Base-by-base conservation (phyloP, 1,140 invertebrate genomes). In the Bombus waltoni region DNA sequence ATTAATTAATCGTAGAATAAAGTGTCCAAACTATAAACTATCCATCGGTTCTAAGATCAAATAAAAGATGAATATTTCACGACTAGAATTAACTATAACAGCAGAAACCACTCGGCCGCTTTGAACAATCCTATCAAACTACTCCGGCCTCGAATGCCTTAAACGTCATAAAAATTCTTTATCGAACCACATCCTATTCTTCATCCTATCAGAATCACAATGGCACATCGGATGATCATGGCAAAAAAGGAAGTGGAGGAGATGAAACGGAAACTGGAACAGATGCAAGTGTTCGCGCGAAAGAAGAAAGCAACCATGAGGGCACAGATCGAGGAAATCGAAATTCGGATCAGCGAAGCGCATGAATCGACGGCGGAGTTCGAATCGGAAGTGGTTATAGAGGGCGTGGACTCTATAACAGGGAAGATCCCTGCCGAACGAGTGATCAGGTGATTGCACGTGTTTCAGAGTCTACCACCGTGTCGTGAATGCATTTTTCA, bases 371-470 rank as follows among this genome's bases (percentile, higher is more conserved):
- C 53, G 28, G 90, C 92, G 15, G 85, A 93, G 35, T 95, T 96
- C 70, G 91, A 96, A 25, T 87, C 95, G 28, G 90, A 95, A 32
- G 93, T 96, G 0, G 89, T 96, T 11, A 82, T 92, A 22, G 93
- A 94, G 18, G 94, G 95, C 15, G 93, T 94, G 89, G 95, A 96
- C 88, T 94, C 93, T 40, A 93, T 96, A 72, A 95, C 95, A 0
- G 95, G 96, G 25, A 94, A 95, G 83, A 95, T 96, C 73, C 94
- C 95, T 3, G 95, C 95, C 4, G 95, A 96, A 87, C 94, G 95
- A 70, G 95, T 96, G 94, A 93, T 96, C 32, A 94, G 95, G 89
- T 96, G 71, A 85, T 59, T 53, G 15, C 59, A 28, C 32, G 6
- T 62, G 10, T 42, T 44, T 38, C 38, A 25, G 5, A 32, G 0